Percentiles rank a stretch among this genome's conserved stretches.
Conservation (phyloP, 2,113 vertebrate species). For the Muntiacus reevesi region DNA sequence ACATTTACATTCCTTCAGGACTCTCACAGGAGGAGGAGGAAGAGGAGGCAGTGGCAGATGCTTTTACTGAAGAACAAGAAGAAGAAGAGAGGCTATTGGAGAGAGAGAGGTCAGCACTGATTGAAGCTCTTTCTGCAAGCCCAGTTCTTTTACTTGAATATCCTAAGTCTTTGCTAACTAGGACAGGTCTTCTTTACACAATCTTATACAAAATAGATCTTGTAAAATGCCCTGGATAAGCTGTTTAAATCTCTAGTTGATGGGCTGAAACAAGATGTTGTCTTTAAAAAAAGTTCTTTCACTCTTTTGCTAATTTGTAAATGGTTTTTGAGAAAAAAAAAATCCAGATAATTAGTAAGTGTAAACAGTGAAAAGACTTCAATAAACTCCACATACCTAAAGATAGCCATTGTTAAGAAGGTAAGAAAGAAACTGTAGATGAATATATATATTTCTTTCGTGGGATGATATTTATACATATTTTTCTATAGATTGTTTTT, state of each 20-base stretch:
- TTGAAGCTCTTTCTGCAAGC: neutral
- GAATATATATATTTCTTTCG: neutral
- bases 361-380: neutral
- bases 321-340: neutral
- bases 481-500: neutral
- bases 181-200: constrained; percentile 3
- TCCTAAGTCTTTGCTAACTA: neutral
- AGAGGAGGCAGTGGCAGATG: constrained; percentile 57
- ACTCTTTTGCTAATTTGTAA: constrained; percentile 27
- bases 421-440: neutral
- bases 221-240: constrained; percentile 28
- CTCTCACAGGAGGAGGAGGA: constrained; percentile 77
- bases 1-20: constrained; percentile 66
- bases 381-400: neutral
- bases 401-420: neutral
- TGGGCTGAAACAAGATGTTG: neutral
- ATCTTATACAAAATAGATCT: neutral
- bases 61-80: constrained; percentile 76
- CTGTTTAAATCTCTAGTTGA: neutral
- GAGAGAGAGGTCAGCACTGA: constrained; percentile 84
- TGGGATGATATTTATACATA: neutral
- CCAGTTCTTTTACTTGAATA: neutral
- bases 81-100: constrained; percentile 83
- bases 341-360: neutral
- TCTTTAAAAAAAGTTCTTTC: constrained; percentile 1